Evolutionary conservation across 2,113 vertebrate genomes (phyloP), one percentile per base, ranked within the genome.

Genomic region (Cromileptes altivelis): DNA sequence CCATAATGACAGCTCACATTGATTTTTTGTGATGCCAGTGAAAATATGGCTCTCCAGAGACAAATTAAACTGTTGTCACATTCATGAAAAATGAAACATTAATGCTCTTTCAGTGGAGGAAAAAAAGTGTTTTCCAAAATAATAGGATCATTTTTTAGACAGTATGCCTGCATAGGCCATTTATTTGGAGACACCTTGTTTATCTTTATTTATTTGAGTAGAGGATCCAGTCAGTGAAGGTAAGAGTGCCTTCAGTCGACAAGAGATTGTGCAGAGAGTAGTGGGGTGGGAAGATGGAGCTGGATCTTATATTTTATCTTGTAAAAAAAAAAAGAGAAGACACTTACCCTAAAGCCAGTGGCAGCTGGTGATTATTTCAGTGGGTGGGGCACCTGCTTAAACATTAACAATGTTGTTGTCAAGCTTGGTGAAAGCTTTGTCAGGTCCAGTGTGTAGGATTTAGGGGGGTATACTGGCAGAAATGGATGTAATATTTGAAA

Each of bases 21-120:
- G n/a, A 65, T 76, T 75, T 19, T 19, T 64, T 45, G 23, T 63
- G 27, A 55, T 23, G 11, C 15, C 47, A 53, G 21, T 64, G 33
- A 64, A 64, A 64, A 45, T 57, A 21, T 45, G 13, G 4, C 2
- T 70, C 30, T 42, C 68, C 21, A 56, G 50, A 42, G 60, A 63
- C 42, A 73, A 33, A 73, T 49, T 9, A 15, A 58, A 40, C 7
- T 33, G 9, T 13, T 14, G 21, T 52, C 21, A 42, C 4, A 21
- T 75, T 13, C 53, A 55, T 42, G 18, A 65, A 56, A 37, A 77
- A 52, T 49, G 4, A 61, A 62, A 47, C n/a, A 65, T 45, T 13
- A 42, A 25, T 42, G 10, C 27, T 21, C 23, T 15, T 45, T 58
- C 49, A 53, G 25, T 13, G 42, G 11, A 45, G 42, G 9, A 10